phyloP scores from a whole-genome alignment of 2,113 vertebrate species.

The Boulengeromyrus knoepffleri region DNA sequence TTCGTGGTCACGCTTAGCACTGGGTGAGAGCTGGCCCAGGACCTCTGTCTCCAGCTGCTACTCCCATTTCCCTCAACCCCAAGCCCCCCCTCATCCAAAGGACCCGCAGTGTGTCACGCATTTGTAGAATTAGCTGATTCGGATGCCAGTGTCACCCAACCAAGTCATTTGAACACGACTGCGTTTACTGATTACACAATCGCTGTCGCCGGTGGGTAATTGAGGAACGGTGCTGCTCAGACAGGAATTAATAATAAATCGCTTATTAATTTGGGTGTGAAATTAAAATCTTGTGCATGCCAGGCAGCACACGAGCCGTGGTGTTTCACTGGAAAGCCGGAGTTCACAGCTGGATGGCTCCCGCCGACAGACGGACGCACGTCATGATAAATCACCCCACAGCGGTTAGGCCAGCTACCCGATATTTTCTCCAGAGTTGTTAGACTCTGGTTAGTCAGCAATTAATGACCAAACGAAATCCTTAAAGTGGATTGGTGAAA shows the following conservation, averaged over 20 bases:
- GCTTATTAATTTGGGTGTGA: slow-evolving; percentile 41
- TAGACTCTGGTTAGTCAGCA: slow-evolving; percentile 41
- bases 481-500: slow-evolving; percentile 31
- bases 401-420: slow-evolving; percentile 2
- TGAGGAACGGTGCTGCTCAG: slow-evolving; percentile 29
- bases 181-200: slow-evolving; percentile 47
- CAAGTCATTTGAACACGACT: slow-evolving; percentile 42
- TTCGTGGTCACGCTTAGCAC: neutral
- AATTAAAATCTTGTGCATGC: slow-evolving; percentile 33
- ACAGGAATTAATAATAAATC: slow-evolving; percentile 34
- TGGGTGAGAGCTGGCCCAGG: neutral
- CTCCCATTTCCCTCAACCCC: neutral
- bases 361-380: slow-evolving; percentile 20
- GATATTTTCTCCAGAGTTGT: slow-evolving; percentile 33
- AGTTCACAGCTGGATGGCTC: slow-evolving; percentile 10
- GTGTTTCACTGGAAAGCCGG: neutral
- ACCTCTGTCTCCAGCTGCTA: neutral
- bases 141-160: slow-evolving; percentile 42
- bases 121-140: slow-evolving; percentile 39
- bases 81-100: neutral
- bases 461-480: slow-evolving; percentile 43
- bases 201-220: slow-evolving; percentile 32
- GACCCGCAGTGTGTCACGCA: slow-evolving; percentile 32
- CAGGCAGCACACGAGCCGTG: neutral
- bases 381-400: slow-evolving; percentile 34